Conservation (phyloP, 2,888 invertebrate species). For the Magallana nippona region DNA sequence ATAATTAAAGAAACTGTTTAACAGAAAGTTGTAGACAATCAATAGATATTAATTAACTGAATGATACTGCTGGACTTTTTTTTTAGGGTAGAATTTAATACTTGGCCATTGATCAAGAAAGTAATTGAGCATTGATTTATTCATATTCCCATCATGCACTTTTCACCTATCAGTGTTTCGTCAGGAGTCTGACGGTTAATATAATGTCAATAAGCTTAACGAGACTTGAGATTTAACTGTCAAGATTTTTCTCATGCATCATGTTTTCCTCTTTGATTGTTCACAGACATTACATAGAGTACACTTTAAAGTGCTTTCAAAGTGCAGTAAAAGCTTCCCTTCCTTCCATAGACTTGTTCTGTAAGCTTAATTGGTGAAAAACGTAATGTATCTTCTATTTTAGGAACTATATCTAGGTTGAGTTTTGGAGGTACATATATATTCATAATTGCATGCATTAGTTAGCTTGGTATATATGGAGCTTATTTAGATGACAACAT, state of each 20-base stretch:
- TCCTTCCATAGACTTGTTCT: background rate
- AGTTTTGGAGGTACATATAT: slow-evolving; percentile 26
- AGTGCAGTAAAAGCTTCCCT: slow-evolving; percentile 5
- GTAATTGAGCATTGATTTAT: slow-evolving; percentile 22
- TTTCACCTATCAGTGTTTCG: background rate
- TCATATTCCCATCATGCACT: slow-evolving; percentile 11
- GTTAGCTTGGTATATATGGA: background rate
- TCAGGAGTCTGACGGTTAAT: background rate
- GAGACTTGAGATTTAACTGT: background rate
- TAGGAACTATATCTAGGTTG: slow-evolving; percentile 13
- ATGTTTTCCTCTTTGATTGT: slow-evolving; percentile 23
- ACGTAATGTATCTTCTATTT: background rate
- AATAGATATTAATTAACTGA: background rate
- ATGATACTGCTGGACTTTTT: background rate
- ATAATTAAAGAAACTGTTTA: slow-evolving; percentile 3
- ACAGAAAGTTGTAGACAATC: background rate
- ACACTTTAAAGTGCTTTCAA: slow-evolving; percentile 8
- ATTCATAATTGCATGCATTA: background rate
- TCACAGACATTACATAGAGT: slow-evolving; percentile 6
- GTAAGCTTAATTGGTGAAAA: background rate
- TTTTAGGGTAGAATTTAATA: background rate
- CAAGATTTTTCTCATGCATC: slow-evolving; percentile 12
- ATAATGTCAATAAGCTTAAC: background rate
- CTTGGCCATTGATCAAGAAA: slow-evolving; percentile 15
- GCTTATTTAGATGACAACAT: background rate